Conservation (phyloP, 2,113 vertebrate species). For the Mobula birostris region DNA sequence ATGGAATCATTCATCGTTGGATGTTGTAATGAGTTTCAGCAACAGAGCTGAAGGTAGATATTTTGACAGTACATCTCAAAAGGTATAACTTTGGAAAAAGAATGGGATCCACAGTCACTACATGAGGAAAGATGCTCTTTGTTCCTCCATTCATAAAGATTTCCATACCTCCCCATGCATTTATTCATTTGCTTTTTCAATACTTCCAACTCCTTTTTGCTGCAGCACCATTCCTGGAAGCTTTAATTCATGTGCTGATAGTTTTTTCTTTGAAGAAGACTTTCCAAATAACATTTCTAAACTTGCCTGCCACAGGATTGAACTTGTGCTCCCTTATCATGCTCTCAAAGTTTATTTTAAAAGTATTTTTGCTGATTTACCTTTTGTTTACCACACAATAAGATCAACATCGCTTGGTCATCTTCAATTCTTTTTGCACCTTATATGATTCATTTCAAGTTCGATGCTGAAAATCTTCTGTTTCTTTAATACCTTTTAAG, state of each 20-base stretch:
- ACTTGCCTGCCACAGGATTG: not conserved
- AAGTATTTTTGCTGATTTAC: not conserved
- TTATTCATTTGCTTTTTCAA: not conserved
- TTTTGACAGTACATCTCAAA: not conserved
- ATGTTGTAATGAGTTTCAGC: not conserved
- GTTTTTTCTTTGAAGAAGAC: not conserved
- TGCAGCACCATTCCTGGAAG: not conserved
- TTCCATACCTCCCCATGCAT: not conserved
- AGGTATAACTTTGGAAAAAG: not conserved
- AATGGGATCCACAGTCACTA: not conserved
- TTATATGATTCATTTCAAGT: not conserved
- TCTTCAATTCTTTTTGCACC: not conserved
- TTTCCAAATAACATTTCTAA: not conserved
- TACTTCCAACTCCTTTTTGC: not conserved
- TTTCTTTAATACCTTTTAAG: not conserved
- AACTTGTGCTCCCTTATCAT: not conserved
- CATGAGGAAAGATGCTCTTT: not conserved
- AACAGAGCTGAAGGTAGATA: not conserved
- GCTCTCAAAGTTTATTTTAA: not conserved
- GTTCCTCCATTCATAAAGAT: not conserved
- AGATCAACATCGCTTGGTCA: not conserved
- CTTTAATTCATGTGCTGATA: not conserved
- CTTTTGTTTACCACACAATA: not conserved
- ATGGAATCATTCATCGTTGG: not conserved
- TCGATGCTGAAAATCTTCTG: not conserved